Conservation (phyloP, 2,888 invertebrate genomes). For the Julus scandinavius region DNA sequence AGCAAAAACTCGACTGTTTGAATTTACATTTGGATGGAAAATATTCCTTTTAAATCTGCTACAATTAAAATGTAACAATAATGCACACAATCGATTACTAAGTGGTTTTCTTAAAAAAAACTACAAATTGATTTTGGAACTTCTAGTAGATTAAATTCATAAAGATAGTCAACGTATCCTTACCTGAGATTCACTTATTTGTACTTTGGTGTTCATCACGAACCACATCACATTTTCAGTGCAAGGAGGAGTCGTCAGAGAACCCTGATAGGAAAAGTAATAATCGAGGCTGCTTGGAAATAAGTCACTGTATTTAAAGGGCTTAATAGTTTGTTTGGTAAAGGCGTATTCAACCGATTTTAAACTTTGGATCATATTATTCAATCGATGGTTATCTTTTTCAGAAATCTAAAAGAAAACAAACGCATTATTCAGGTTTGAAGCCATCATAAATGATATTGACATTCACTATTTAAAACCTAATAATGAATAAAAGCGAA, state of each 20-base stretch:
- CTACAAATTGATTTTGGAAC: neutral
- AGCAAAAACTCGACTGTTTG: no score
- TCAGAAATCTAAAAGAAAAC: neutral
- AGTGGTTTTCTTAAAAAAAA: no score
- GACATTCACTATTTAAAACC: neutral
- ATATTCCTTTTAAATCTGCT: no score
- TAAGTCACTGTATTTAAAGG: neutral
- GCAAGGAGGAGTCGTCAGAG: slow-evolving; percentile 83
- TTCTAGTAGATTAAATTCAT: neutral
- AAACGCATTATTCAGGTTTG: neutral
- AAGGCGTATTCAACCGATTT: neutral
- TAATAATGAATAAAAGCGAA: no score
- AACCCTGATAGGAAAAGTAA: slow-evolving; percentile 79
- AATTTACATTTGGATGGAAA: no score
- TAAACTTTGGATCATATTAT: neutral
- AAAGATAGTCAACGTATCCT: neutral
- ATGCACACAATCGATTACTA: no score
- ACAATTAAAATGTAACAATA: no score
- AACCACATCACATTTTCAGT: slow-evolving; percentile 84
- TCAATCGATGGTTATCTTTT: neutral
- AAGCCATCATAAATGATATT: neutral
- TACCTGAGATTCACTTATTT: slow-evolving; percentile 75
- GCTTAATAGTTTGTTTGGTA: neutral
- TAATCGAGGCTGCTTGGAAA: neutral
- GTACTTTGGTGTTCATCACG: slow-evolving; percentile 77